phyloP scores from a whole-genome alignment of 2,797 vertebrate genomes.

The Siniperca scherzeri region DNA sequence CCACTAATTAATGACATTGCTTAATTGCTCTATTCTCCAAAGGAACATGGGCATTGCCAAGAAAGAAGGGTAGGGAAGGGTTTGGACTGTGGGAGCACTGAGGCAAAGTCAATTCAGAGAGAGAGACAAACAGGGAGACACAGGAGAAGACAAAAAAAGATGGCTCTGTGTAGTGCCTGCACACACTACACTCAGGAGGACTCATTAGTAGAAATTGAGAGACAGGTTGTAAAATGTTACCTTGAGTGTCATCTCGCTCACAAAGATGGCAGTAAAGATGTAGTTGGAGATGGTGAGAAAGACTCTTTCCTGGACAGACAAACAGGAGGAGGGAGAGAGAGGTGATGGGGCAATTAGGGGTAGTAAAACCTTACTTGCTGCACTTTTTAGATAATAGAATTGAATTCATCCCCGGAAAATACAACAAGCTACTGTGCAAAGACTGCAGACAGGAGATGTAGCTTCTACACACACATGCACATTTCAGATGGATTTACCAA shows the following conservation, averaged over 20 bases:
- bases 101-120: slow-evolving; percentile 41
- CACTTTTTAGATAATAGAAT: slow-evolving; percentile 48
- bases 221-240: slow-evolving; percentile 81
- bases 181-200: slow-evolving; percentile 16
- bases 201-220: slow-evolving; percentile 35
- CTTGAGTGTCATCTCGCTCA: slow-evolving; percentile 98
- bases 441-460: slow-evolving; percentile 2
- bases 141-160: slow-evolving; percentile 24
- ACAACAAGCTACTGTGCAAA: slow-evolving; percentile 18
- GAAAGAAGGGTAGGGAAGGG: slow-evolving; percentile 18
- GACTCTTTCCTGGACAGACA: slow-evolving; percentile 90
- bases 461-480: slow-evolving; percentile 2
- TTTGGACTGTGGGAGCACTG: slow-evolving; percentile 11
- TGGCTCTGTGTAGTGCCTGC: neutral
- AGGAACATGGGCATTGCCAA: slow-evolving; percentile 53
- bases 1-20: slow-evolving; percentile 77
- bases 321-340: slow-evolving; percentile 22
- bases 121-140: slow-evolving; percentile 7
- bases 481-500: slow-evolving; percentile 86
- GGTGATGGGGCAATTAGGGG: slow-evolving; percentile 40
- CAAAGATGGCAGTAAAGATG: slow-evolving; percentile 98
- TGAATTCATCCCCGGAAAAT: slow-evolving; percentile 32
- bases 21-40: slow-evolving; percentile 74
- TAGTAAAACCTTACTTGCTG: slow-evolving; percentile 53
- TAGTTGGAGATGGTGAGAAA: slow-evolving; percentile 98